Percentiles rank a stretch among this genome's conserved stretches.
These are phyloP conservation scores for Phasianus colchicus DNA, from an alignment of 2,113 vertebrate species.

Conservation along the genomic window DNA sequence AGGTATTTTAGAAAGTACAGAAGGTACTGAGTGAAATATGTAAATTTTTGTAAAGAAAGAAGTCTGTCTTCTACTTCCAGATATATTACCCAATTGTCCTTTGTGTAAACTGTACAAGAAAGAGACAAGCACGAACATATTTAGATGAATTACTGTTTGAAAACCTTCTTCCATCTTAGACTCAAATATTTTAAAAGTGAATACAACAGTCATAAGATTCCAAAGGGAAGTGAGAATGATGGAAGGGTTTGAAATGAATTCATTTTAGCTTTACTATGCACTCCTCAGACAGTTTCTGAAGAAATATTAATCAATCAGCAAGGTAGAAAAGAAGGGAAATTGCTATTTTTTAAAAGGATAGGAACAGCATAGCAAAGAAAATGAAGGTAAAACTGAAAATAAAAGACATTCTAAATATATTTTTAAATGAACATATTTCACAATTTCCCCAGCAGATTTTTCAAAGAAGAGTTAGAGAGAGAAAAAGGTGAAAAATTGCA, in stretches of 20 bases:
- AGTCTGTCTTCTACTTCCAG: not conserved
- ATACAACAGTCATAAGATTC: not conserved
- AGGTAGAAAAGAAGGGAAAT: not conserved
- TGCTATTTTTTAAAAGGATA: not conserved
- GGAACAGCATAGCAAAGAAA: not conserved
- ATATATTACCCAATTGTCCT: not conserved
- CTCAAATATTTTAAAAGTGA: not conserved
- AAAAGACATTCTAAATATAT: not conserved
- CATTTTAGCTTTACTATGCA: slow-evolving; percentile 15
- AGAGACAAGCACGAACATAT: not conserved
- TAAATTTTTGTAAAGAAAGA: not conserved
- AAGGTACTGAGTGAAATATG: not conserved
- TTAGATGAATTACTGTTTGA: not conserved
- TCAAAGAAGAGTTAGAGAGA: not conserved
- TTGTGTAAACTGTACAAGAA: not conserved
- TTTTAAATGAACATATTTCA: not conserved
- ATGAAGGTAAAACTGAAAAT: not conserved
- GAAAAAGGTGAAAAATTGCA: not conserved
- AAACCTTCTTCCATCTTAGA: not conserved
- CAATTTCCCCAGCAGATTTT: not conserved
- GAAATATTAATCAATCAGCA: slow-evolving; percentile 32
- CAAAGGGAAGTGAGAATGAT: slow-evolving; percentile 37
- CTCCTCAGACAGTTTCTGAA: slow-evolving; percentile 12
- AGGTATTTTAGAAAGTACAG: not conserved
- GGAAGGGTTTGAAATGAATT: not conserved